Evolutionary conservation across 2,113 vertebrate genomes (phyloP).

Genomic region (Cyprinodon brontotheroides): DNA sequence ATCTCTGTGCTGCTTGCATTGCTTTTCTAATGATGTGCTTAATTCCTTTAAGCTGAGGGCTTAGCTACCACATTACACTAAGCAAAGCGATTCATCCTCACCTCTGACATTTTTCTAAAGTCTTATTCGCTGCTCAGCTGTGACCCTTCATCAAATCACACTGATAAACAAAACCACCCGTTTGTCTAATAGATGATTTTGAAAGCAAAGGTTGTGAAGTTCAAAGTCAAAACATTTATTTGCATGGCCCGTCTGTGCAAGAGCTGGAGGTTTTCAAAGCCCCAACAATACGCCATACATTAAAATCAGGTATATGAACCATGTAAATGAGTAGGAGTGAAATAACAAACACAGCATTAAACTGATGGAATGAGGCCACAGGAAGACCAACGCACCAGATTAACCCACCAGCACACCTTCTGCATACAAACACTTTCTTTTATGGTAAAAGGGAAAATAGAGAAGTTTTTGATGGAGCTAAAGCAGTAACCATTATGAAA

Average conservation of each 20-base stretch:
- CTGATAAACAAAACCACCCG: constrained; percentile 45
- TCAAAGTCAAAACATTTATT: constrained; percentile 22
- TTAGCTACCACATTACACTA: constrained; percentile 10
- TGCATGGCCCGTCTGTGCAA: constrained; percentile 11
- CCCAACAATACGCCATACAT: constrained; percentile 66
- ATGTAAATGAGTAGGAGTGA: constrained; percentile 63
- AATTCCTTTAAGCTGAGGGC: neutral
- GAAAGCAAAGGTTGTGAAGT: constrained; percentile 16
- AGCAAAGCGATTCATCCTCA: constrained; percentile 19
- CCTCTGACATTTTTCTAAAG: constrained; percentile 36
- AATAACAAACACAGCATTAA: constrained; percentile 67
- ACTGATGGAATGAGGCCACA: constrained; percentile 53
- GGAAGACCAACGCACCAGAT: constrained; percentile 42
- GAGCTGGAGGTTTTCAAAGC: constrained; percentile 39
- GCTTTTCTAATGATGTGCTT: neutral
- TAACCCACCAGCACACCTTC: constrained; percentile 33
- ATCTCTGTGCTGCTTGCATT: neutral
- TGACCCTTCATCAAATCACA: constrained; percentile 35
- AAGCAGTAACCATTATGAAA: neutral
- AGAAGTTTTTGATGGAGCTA: neutral
- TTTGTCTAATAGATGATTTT: constrained; percentile 42
- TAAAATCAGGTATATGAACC: constrained; percentile 52
- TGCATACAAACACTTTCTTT: constrained; percentile 14
- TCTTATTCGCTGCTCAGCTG: constrained; percentile 17
- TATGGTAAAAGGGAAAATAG: constrained; percentile 22